Evolutionary conservation across 2,797 vertebrate genomes (phyloP).

Genomic region (Sylvia borin): DNA sequence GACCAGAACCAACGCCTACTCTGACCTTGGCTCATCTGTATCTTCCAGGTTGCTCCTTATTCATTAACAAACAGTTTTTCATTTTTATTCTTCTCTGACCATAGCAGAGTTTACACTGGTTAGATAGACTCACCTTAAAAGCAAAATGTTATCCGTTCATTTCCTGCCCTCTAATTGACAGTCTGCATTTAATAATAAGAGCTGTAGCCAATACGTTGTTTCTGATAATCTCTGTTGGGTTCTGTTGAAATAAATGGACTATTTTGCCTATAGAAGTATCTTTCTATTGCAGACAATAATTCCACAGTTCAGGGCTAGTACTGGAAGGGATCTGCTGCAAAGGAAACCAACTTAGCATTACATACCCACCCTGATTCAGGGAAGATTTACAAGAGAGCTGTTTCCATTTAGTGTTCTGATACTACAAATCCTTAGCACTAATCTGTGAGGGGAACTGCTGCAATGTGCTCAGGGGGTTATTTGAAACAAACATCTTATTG

Average conservation of each 20-base stretch:
- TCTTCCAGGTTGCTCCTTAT: constrained; percentile 87
- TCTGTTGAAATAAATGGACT: neutral
- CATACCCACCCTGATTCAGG: neutral
- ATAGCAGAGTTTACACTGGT: neutral
- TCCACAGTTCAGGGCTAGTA: neutral
- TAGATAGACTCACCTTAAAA: neutral
- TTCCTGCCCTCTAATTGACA: neutral
- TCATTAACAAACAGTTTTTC: constrained; percentile 5
- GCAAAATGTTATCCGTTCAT: neutral
- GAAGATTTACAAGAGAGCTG: neutral
- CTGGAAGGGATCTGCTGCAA: neutral
- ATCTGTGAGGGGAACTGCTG: neutral
- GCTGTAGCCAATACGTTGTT: neutral
- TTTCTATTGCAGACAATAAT: neutral
- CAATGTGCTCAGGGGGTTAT: neutral
- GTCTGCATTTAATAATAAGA: neutral
- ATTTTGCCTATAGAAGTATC: neutral
- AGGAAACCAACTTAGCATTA: neutral
- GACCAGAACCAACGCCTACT: constrained; percentile 88
- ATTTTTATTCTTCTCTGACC: neutral
- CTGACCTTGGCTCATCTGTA: constrained; percentile 94
- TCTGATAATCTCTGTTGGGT: neutral
- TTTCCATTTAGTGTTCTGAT: neutral
- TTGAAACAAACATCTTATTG: neutral
- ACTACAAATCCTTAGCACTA: neutral